A percentile compares a stretch with the other conserved stretches of the same genome.
Evolutionary conservation across 1,140 invertebrate species (phyloP).

Genomic region (Drosophila parabipectinata): DNA sequence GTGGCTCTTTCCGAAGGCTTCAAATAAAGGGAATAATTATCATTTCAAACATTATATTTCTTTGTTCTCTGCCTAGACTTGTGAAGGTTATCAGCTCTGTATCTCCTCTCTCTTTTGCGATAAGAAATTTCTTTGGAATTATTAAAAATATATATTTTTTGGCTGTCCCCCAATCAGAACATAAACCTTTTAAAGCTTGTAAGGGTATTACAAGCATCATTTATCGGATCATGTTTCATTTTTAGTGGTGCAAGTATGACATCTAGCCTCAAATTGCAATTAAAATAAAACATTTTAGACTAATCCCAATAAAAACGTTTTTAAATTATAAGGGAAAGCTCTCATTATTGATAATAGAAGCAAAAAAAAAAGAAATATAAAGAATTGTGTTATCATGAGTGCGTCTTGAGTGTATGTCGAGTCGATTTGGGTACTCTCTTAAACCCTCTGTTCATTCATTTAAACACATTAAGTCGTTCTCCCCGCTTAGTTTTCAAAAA

Average conservation of each 20-base stretch:
- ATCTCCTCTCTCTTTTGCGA: slow-evolving; percentile 27
- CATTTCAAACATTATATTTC: slow-evolving; percentile 44
- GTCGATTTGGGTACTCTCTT: too few species aligned
- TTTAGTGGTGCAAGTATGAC: neutral
- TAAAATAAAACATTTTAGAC: slow-evolving; percentile 54
- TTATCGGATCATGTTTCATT: slow-evolving; percentile 22
- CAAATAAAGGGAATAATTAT: slow-evolving; percentile 11
- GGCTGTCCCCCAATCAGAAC: too few species aligned
- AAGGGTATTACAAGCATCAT: slow-evolving; percentile 11
- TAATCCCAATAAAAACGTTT: neutral
- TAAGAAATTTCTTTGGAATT: slow-evolving; percentile 37
- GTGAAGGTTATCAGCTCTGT: slow-evolving; percentile 58
- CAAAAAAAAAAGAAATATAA: neutral
- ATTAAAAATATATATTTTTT: slow-evolving; percentile 12
- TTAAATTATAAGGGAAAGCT: slow-evolving; percentile 10
- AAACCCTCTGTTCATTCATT: too few species aligned
- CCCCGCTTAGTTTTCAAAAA: too few species aligned
- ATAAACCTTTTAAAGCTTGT: neutral
- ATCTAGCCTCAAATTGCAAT: slow-evolving; percentile 55
- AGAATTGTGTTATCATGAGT: neutral
- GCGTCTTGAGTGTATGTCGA: too few species aligned
- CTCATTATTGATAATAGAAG: slow-evolving; percentile 15
- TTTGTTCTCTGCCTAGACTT: slow-evolving; percentile 38
- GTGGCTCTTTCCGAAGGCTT: slow-evolving; percentile 3
- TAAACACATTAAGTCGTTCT: too few species aligned